phyloP scores from a whole-genome alignment of 1,140 invertebrate species.

The Apis mellifera region Amel_HAv3.1 CM009944.2:6220001-6220500 shows the following conservation, averaged over 20 bases:
- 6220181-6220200: constrained; percentile 11
- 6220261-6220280: constrained; percentile 11
- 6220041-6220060: constrained; percentile 7
- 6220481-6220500: too few species aligned
- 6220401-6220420: background rate
- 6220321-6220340: background rate
- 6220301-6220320: background rate
- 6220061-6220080: background rate
- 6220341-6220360: background rate
- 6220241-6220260: background rate
- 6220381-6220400: background rate
- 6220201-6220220: background rate
- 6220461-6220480: background rate
- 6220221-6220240: background rate
- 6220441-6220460: background rate
- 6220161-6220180: constrained; percentile 24
- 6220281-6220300: constrained; percentile 11
- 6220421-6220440: background rate
- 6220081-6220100: background rate
- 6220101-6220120: constrained; percentile 29
- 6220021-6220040: background rate
- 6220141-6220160: constrained; percentile 21
- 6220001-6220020: background rate
- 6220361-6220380: background rate
- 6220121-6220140: background rate